A percentile compares a stretch with the other conserved stretches of the same genome.
phyloP scores from a whole-genome alignment of 2,888 invertebrate species.

The Apamea monoglypha region DNA sequence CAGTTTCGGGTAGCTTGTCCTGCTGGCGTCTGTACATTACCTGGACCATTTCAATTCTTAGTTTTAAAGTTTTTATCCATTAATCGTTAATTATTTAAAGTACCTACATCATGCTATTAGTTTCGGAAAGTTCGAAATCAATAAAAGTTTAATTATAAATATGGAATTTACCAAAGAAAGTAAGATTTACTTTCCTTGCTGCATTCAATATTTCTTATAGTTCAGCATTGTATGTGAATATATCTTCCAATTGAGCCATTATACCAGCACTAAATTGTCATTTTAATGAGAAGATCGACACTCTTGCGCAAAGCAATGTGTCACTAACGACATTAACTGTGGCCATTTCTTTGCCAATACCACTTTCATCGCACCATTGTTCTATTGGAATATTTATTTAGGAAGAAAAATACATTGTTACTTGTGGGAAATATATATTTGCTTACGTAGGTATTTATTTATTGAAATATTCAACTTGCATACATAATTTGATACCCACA shows the following conservation, averaged over 20 bases:
- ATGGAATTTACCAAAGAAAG: background rate
- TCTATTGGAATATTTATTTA: constrained; percentile 37
- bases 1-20: too few species aligned
- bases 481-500: background rate
- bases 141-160: background rate
- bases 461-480: background rate
- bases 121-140: too few species aligned
- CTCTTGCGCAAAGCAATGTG: constrained; percentile 43
- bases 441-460: background rate
- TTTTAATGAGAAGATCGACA: constrained; percentile 45
- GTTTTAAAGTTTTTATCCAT: background rate
- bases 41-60: too few species aligned
- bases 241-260: constrained; percentile 16
- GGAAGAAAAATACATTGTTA: constrained; percentile 31
- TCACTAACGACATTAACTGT: constrained; percentile 51
- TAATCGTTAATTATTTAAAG: background rate
- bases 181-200: constrained; percentile 11
- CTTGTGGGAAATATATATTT: constrained; percentile 12
- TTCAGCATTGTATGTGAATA: constrained; percentile 19
- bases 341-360: constrained; percentile 52
- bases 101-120: background rate
- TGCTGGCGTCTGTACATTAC: too few species aligned
- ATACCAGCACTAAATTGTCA: constrained; percentile 25
- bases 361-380: constrained; percentile 59
- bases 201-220: constrained; percentile 2